Conservation (phyloP, 2,113 vertebrate species). For the Gadus chalcogrammus region DNA sequence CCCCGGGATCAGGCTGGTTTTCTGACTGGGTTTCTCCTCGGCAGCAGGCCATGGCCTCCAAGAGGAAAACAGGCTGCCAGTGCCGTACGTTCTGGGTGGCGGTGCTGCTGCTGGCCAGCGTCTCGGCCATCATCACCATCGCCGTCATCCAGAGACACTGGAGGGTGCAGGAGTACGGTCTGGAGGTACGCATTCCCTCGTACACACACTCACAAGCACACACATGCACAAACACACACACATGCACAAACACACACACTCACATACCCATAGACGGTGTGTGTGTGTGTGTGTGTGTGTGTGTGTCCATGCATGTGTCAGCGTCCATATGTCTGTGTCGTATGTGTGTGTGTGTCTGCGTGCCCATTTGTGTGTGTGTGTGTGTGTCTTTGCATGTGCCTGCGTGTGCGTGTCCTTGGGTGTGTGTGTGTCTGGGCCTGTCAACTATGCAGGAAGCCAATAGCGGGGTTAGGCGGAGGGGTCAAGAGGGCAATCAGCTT, state of each 20-base stretch:
- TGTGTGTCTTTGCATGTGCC: too few species aligned
- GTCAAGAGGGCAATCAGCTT: too few species aligned
- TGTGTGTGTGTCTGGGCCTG: too few species aligned
- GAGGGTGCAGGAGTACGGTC: conserved; percentile 64
- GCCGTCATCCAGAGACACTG: conserved; percentile 81
- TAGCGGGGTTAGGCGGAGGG: too few species aligned
- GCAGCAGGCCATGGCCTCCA: conserved; percentile 69
- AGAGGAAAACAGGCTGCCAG: conserved; percentile 64
- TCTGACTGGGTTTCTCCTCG: conserved; percentile 1
- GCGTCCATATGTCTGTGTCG: too few species aligned
- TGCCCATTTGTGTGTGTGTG: too few species aligned
- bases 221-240: not conserved
- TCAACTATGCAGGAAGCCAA: too few species aligned
- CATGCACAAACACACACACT: not conserved
- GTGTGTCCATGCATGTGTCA: too few species aligned
- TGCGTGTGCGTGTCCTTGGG: too few species aligned
- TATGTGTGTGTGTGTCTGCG: too few species aligned
- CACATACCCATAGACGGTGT: not conserved
- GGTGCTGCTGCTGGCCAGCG: conserved; percentile 77
- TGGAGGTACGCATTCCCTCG: conserved; percentile 73
- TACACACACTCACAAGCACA: not conserved
- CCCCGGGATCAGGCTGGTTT: not conserved
- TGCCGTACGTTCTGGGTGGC: conserved; percentile 71
- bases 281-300: too few species aligned
- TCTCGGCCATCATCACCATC: conserved; percentile 81